Base-by-base conservation (phyloP, 1,140 invertebrate species). In the Pogonomyrmex barbatus region DNA sequence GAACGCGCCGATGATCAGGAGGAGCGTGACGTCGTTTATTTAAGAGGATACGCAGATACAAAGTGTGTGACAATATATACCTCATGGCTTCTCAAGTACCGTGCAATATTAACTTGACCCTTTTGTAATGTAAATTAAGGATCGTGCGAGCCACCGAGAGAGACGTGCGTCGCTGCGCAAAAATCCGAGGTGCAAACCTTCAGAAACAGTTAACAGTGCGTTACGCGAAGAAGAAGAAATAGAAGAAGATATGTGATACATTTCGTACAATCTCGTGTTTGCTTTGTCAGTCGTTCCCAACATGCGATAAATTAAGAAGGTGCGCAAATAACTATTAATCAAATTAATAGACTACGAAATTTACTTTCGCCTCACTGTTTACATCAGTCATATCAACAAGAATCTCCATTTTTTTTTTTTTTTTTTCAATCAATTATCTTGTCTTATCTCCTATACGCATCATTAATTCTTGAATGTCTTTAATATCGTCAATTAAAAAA, bases 51-150 rank as follows among this genome's bases (percentile, higher is more conserved):
- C 58, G 42, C 75, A 8, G 45, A 78, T 63, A 78, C 75, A 62
- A 77, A 77, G 56, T 77, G 14, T 47, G 58, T 78, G 75, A 78
- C 75, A 78, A 78, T 78, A 78, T 78, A 78, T 78, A 78, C 75
- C 75, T 63, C 75, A 78, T 47, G 54, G 75, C 58, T 78, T 63
- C 58, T 62, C 75, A 30, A 77, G 30, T 62, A 78, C 33, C 58
- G 58, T 30, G 73, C 58, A 50, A 62, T 45, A 76, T 24, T 77
- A 30, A 60, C 24, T 60, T 42, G 39, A 45, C 17, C 42, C 30
- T 63, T 47, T 63, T 62, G 42, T 78, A 62, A 78, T 17, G 58
- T 45, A 42, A 73, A 54, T 45, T 30, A 78, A 36, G 56, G 52
- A 54, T 60, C 56, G 39, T 14, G 56, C 42, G 70, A 73, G 30